A percentile compares a stretch with the other conserved stretches of the same genome.
Evolutionary conservation across 2,888 invertebrate species (phyloP).

Genomic region (Andrena bucephala): DNA sequence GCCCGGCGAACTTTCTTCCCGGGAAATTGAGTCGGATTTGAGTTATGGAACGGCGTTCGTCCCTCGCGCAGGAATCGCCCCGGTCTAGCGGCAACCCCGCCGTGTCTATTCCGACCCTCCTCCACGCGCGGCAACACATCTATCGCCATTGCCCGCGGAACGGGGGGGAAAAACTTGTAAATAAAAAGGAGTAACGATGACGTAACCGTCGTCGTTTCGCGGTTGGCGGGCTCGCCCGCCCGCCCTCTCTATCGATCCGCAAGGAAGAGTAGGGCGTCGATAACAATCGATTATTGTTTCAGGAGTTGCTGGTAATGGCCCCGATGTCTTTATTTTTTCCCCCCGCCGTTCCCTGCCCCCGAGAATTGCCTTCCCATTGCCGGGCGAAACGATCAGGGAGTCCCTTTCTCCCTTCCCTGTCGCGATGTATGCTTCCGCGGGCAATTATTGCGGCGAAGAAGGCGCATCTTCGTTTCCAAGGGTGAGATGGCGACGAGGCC

Average conservation of each 20-base stretch:
- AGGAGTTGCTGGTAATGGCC: slow-evolving; percentile 44
- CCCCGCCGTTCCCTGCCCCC: neutral
- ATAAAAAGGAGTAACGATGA: slow-evolving; percentile 78
- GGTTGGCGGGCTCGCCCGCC: slow-evolving; percentile 60
- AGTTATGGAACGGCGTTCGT: slow-evolving; percentile 79
- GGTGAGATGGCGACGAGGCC: neutral
- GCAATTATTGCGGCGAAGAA: slow-evolving; percentile 2
- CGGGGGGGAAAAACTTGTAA: slow-evolving; percentile 75
- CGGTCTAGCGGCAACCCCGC: slow-evolving; percentile 57
- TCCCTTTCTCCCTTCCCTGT: neutral
- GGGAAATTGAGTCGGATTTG: slow-evolving; percentile 84
- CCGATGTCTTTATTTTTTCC: slow-evolving; percentile 54
- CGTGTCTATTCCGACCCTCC: slow-evolving; percentile 69
- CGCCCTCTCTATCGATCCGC: slow-evolving; percentile 47
- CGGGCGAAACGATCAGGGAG: slow-evolving; percentile 3
- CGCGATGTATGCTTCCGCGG: neutral
- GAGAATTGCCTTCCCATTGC: slow-evolving; percentile 2
- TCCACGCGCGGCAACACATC: slow-evolving; percentile 71
- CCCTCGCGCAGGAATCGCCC: slow-evolving; percentile 64
- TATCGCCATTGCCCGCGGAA: slow-evolving; percentile 72
- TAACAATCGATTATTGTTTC: slow-evolving; percentile 75
- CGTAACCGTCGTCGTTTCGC: slow-evolving; percentile 69
- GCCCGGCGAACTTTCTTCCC: slow-evolving; percentile 78
- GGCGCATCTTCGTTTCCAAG: neutral
- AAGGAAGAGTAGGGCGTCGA: slow-evolving; percentile 60